phyloP scores from a whole-genome alignment of 2,113 vertebrate species.

The Columba janthina region DNA sequence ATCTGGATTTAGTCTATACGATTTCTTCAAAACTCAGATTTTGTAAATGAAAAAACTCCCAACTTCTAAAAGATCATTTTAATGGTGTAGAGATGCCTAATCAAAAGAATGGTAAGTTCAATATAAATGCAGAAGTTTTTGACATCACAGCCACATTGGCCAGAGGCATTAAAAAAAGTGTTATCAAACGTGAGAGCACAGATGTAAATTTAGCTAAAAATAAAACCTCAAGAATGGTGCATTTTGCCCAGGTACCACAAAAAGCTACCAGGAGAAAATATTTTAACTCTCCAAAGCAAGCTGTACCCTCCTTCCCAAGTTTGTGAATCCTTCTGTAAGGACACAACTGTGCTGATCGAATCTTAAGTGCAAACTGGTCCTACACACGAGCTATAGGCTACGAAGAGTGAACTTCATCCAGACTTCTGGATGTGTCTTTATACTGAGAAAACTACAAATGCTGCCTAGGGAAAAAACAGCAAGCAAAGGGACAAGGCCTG shows the following conservation, averaged over 20 bases:
- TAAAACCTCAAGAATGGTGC: neutral
- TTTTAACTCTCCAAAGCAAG: neutral
- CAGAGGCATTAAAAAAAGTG: neutral
- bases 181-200: neutral
- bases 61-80: neutral
- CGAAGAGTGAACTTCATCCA: neutral
- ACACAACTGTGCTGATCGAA: neutral
- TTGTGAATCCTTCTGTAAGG: neutral
- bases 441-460: neutral
- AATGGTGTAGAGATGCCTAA: neutral
- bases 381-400: neutral
- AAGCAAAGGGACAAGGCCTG: neutral
- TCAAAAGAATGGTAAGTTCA: neutral
- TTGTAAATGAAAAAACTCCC: neutral
- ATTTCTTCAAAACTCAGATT: neutral
- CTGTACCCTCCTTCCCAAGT: neutral
- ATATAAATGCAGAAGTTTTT: neutral
- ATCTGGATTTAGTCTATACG: neutral
- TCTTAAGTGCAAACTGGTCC: neutral
- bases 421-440: neutral
- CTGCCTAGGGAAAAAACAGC: neutral
- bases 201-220: neutral
- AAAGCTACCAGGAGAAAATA: neutral
- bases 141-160: neutral
- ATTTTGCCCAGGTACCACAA: neutral